Percentiles rank a stretch among this genome's conserved stretches.
Evolutionary conservation across 2,113 vertebrate species (phyloP).

Genomic region (Syngnathus typhle): DNA sequence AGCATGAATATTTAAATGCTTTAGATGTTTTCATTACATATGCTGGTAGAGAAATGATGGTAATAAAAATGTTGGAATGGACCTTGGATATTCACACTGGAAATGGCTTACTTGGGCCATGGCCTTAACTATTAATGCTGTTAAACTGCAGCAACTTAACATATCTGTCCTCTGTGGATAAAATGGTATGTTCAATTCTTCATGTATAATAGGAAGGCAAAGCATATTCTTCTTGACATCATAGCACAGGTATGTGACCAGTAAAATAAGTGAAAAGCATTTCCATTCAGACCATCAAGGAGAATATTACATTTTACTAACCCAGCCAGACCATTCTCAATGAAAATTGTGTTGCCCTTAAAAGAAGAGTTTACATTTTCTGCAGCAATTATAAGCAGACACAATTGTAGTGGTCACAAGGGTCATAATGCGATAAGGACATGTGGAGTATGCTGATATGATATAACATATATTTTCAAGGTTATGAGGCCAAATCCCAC

Average conservation of each 20-base stretch:
- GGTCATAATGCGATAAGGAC: constrained; percentile 33
- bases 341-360: constrained; percentile 33
- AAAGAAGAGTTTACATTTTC: constrained; percentile 32
- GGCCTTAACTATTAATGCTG: constrained; percentile 29
- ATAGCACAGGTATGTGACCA: constrained; percentile 31
- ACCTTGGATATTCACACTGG: background rate
- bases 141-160: constrained; percentile 25
- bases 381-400: constrained; percentile 43
- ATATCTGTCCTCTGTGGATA: constrained; percentile 27
- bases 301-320: constrained; percentile 37
- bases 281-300: constrained; percentile 44
- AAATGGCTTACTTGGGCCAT: constrained; percentile 10
- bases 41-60: constrained; percentile 2
- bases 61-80: constrained; percentile 8
- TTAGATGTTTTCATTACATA: background rate
- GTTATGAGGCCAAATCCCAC: constrained; percentile 21
- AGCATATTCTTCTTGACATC: constrained; percentile 20
- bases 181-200: constrained; percentile 49
- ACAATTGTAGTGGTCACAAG: constrained; percentile 30
- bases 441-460: constrained; percentile 42
- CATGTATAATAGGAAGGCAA: constrained; percentile 18
- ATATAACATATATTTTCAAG: constrained; percentile 36
- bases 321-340: constrained; percentile 27
- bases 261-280: constrained; percentile 46
- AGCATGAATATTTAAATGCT: background rate